Percentiles rank a stretch among this genome's conserved stretches.
phyloP scores from a whole-genome alignment of 2,113 vertebrate species.

The Chlorodrepanis virens region DNA sequence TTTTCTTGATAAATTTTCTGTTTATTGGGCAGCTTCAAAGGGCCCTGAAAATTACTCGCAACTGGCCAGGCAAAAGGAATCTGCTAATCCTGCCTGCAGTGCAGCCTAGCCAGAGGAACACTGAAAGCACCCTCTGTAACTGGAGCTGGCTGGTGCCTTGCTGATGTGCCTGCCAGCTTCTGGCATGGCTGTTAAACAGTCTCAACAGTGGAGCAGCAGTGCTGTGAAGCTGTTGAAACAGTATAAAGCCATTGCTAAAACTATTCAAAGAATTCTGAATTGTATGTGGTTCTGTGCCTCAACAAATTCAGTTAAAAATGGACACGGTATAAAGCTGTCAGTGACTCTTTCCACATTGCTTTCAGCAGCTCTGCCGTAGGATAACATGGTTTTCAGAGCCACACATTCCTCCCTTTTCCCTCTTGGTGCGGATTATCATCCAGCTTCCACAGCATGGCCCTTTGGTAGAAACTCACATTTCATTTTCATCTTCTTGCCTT shows the following conservation, averaged over 20 bases:
- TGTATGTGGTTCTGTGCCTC: neutral
- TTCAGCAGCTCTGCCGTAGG: neutral
- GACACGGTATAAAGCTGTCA: neutral
- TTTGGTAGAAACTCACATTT: accelerated
- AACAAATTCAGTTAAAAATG: neutral
- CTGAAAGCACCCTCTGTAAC: neutral
- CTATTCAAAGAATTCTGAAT: neutral
- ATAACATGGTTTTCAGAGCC: neutral
- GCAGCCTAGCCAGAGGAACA: neutral
- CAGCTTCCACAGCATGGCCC: neutral
- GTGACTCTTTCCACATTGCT: neutral
- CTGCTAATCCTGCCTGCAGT: neutral
- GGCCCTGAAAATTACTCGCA: neutral
- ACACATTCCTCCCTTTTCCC: accelerated
- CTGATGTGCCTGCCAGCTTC: neutral
- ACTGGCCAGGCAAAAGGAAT: neutral
- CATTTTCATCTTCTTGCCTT: neutral
- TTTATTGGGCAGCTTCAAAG: neutral
- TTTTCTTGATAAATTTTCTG: neutral
- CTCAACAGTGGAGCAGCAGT: accelerated
- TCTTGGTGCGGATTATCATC: neutral
- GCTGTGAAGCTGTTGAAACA: neutral
- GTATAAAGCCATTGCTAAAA: neutral
- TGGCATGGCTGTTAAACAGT: accelerated
- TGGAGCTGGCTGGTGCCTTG: neutral